Percentiles rank a stretch among this genome's conserved stretches.
Evolutionary conservation across 2,113 vertebrate genomes (phyloP).

Genomic region (Gasterosteus aculeatus): DNA sequence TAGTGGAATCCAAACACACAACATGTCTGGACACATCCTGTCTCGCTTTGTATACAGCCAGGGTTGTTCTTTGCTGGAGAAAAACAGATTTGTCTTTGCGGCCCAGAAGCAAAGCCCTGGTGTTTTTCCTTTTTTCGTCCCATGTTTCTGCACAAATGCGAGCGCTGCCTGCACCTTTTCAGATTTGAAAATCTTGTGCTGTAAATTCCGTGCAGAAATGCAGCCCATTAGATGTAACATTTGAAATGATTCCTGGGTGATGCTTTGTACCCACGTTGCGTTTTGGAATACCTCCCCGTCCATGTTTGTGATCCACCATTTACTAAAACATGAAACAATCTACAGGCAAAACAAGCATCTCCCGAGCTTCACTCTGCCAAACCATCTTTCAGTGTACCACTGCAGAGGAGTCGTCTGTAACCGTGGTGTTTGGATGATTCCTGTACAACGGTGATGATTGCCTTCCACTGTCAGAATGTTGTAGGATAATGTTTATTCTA

Average conservation of each 20-base stretch:
- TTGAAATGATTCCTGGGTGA: slow-evolving; percentile 21
- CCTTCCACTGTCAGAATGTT: slow-evolving; percentile 10
- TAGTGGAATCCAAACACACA: slow-evolving; percentile 61
- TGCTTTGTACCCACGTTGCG: slow-evolving; percentile 15
- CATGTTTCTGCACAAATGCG: slow-evolving; percentile 22
- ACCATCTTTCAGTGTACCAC: not conserved
- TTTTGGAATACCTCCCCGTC: slow-evolving; percentile 12
- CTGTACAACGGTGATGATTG: slow-evolving; percentile 1
- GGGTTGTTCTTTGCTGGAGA: slow-evolving; percentile 43
- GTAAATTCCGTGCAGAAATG: slow-evolving; percentile 30
- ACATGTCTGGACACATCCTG: slow-evolving; percentile 56
- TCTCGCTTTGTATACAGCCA: slow-evolving; percentile 49
- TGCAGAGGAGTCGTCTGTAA: slow-evolving; percentile 15
- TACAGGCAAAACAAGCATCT: slow-evolving; percentile 2
- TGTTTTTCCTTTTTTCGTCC: slow-evolving; percentile 22
- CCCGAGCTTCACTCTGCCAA: slow-evolving; percentile 7
- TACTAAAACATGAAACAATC: slow-evolving; percentile 24
- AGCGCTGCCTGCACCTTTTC: slow-evolving; percentile 42
- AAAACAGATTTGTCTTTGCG: slow-evolving; percentile 60
- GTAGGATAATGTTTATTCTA: slow-evolving; percentile 7
- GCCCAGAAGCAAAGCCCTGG: slow-evolving; percentile 41
- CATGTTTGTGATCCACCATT: slow-evolving; percentile 18
- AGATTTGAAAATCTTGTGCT: slow-evolving; percentile 25
- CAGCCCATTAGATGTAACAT: slow-evolving; percentile 5
- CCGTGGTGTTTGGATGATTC: not conserved